Percentiles rank a stretch among this genome's conserved stretches.
Evolutionary conservation across 2,113 vertebrate species (phyloP).

Genomic region (Corythaixoides concolor): DNA sequence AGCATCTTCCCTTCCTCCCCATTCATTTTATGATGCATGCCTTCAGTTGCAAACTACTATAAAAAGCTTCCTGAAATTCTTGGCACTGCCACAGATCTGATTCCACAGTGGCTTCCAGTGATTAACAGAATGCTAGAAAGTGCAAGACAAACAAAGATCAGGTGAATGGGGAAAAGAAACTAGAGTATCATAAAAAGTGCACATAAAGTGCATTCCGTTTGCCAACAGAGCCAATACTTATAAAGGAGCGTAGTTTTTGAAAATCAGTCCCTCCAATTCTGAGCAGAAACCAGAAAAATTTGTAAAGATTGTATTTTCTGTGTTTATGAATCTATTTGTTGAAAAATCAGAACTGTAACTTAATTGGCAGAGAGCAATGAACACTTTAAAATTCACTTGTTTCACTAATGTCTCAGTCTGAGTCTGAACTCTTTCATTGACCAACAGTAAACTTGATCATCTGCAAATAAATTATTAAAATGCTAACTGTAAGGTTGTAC

Average conservation of each 20-base stretch:
- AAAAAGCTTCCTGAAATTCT: constrained; percentile 66
- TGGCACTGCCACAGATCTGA: constrained; percentile 38
- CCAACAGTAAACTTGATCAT: constrained; percentile 41
- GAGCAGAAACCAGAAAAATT: constrained; percentile 32
- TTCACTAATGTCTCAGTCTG: neutral
- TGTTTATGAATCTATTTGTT: neutral
- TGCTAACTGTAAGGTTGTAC: constrained; percentile 40
- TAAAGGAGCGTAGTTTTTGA: constrained; percentile 17
- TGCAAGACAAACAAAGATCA: constrained; percentile 62
- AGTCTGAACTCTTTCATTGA: neutral
- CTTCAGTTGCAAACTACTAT: constrained; percentile 42
- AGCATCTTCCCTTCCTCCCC: constrained; percentile 33
- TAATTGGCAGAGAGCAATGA: neutral
- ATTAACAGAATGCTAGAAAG: constrained; percentile 58
- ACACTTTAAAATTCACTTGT: neutral
- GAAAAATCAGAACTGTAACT: neutral
- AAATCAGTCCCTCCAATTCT: constrained; percentile 1
- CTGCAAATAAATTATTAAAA: constrained; percentile 68
- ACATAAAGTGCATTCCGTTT: constrained; percentile 7
- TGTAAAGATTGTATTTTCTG: neutral
- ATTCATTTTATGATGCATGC: constrained; percentile 7
- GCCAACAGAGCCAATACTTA: constrained; percentile 15
- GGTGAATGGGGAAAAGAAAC: constrained; percentile 58
- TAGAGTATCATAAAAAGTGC: constrained; percentile 24
- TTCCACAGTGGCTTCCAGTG: constrained; percentile 42